A percentile compares a stretch with the other conserved stretches of the same genome.
phyloP scores from a whole-genome alignment of 2,113 vertebrate species.

The Indri indri region DNA sequence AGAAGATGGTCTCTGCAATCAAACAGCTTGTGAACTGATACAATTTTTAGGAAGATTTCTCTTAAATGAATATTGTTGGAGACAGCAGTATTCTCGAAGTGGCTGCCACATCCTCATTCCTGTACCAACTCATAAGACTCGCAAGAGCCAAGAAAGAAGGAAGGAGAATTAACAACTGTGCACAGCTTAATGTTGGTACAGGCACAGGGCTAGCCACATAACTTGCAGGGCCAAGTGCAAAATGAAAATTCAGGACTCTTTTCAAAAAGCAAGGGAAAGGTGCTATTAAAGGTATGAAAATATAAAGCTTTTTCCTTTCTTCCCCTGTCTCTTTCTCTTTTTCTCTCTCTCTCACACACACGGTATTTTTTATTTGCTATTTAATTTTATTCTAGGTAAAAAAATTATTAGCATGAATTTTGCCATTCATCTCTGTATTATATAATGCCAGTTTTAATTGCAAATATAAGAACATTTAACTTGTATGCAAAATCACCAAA shows the following conservation, averaged over 20 bases:
- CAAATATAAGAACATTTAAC: neutral
- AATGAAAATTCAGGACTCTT: neutral
- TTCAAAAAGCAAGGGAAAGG: neutral
- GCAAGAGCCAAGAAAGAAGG: neutral
- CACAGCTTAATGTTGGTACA: neutral
- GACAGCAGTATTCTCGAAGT: neutral
- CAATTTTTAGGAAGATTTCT: neutral
- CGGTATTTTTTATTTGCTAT: neutral
- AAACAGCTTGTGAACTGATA: neutral
- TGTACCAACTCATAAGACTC: neutral
- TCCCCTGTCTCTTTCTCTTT: neutral
- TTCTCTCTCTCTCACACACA: too few relatives aligned
- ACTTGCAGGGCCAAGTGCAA: neutral
- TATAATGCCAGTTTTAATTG: neutral
- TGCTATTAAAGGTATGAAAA: neutral
- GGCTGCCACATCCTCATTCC: neutral
- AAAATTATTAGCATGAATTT: neutral
- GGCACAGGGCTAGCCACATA: neutral
- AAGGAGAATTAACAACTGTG: neutral
- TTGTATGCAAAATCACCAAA: neutral
- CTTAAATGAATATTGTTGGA: neutral
- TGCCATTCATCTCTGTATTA: neutral
- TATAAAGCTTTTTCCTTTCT: neutral
- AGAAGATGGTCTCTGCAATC: neutral
- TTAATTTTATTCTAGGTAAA: neutral